Conservation (phyloP, 2,797 vertebrate species). For the Aulostomus chinensis region DNA sequence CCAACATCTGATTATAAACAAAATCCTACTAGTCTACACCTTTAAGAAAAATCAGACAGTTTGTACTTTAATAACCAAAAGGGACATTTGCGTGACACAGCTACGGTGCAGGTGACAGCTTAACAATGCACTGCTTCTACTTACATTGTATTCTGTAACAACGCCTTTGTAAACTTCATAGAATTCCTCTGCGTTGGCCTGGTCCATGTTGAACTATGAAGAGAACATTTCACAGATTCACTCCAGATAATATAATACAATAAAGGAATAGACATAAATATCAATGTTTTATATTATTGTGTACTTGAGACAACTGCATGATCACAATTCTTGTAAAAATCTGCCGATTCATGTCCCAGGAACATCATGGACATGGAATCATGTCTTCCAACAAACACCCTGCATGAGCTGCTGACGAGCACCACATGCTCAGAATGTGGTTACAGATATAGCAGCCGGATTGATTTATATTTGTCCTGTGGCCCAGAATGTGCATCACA, state of each 20-base stretch:
- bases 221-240: too few relatives aligned
- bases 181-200: constrained; percentile 91
- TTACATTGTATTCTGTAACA: constrained; percentile 89
- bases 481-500: constrained; percentile 35
- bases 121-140: constrained; percentile 54
- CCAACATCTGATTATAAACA: background rate
- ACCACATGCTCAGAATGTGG: constrained; percentile 3
- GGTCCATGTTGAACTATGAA: constrained; percentile 89
- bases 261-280: too few relatives aligned
- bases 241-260: too few relatives aligned
- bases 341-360: background rate
- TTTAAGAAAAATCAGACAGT: background rate
- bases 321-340: background rate
- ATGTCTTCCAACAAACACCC: background rate
- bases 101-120: constrained; percentile 9
- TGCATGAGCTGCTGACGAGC: constrained; percentile 2
- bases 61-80: constrained; percentile 20
- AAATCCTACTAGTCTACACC: background rate
- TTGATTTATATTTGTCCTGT: constrained; percentile 46
- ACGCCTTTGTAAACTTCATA: constrained; percentile 96
- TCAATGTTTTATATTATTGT: too few relatives aligned
- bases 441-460: constrained; percentile 27
- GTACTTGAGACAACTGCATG: background rate
- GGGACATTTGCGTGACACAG: constrained; percentile 5
- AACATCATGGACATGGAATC: background rate